Percentiles rank a stretch among this genome's conserved stretches.
phyloP scores from a whole-genome alignment of 2,888 invertebrate species.

The Hofmannophila pseudospretella region DNA sequence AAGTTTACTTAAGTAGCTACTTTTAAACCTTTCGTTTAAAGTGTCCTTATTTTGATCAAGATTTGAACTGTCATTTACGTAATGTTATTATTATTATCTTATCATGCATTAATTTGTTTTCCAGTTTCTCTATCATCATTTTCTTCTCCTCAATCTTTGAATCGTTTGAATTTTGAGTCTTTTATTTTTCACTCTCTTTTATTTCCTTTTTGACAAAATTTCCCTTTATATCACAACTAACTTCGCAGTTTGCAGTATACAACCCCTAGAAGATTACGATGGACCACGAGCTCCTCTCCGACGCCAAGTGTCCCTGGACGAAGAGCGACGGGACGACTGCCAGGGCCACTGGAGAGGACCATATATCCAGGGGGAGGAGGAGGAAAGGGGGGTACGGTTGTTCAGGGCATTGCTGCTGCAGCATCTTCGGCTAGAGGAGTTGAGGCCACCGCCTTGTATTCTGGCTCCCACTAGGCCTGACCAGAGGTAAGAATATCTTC shows the following conservation, averaged over 20 bases:
- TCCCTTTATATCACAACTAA: too few relatives aligned
- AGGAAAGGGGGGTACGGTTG: constrained; percentile 68
- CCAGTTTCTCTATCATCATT: too few relatives aligned
- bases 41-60: too few relatives aligned
- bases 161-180: too few relatives aligned
- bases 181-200: too few relatives aligned
- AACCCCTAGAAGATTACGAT: constrained; percentile 65
- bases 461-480: constrained; percentile 59
- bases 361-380: constrained; percentile 61
- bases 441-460: constrained; percentile 63
- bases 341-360: constrained; percentile 69
- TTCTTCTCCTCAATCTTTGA: too few relatives aligned
- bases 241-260: constrained; percentile 63
- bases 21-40: too few relatives aligned
- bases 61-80: too few relatives aligned
- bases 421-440: constrained; percentile 59
- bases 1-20: too few relatives aligned
- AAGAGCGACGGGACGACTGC: constrained; percentile 67
- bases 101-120: too few relatives aligned
- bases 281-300: constrained; percentile 62
- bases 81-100: too few relatives aligned
- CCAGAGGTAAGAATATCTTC: constrained; percentile 40
- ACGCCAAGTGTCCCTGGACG: constrained; percentile 67
- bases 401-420: constrained; percentile 66
- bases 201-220: too few relatives aligned